Base-by-base conservation (phyloP, 2,888 invertebrate genomes). In the Eupithecia insigniata region DNA sequence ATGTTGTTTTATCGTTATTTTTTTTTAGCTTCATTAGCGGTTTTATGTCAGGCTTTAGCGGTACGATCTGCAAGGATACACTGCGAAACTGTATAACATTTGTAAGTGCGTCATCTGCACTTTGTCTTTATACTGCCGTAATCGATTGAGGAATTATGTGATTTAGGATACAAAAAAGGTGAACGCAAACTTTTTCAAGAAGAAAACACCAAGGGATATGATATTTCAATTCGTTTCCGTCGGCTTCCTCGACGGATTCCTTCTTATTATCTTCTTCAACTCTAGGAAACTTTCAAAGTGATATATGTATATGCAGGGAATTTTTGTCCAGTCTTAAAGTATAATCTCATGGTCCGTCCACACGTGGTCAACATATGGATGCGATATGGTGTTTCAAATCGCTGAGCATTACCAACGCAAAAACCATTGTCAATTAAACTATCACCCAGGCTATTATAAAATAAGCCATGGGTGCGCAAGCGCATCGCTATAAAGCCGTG, bases 1-100 rank as follows among this genome's bases (percentile, higher is more conserved):
- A 92, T 93, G 96, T 28, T 16, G 10, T 32, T 18, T 7, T n/a
- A 18, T n/a, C n/a, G n/a, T n/a, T n/a, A n/a, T n/a, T n/a, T n/a
- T n/a, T n/a, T n/a, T n/a, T n/a, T n/a, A n/a, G n/a, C 43, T 43
- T 18, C 18, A 43, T 39, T 16, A 39, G 0, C 16, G 39, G 14
- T 39, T 36, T 36, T 39, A 16, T 39, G 43, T 18, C 43, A 46
- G 46, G 46, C n/a, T 46, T 46, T 46, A n/a, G n/a, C n/a, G 46
- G n/a, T n/a, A 2, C 10, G 7, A 46, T n/a, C n/a, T n/a, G 46
- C 7, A 46, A 46, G 14, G n/a, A n/a, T 46, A 0, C n/a, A 8
- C n/a, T 22, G 22, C 10, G 1, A 22, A 51, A 22, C 22, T 51
- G 51, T 12, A 22, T 22, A 22, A 10, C 51, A 51, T 51, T 51